Evolutionary conservation across 2,113 vertebrate species (phyloP).

Genomic region (Stomatorhinus ivindoensis): DNA sequence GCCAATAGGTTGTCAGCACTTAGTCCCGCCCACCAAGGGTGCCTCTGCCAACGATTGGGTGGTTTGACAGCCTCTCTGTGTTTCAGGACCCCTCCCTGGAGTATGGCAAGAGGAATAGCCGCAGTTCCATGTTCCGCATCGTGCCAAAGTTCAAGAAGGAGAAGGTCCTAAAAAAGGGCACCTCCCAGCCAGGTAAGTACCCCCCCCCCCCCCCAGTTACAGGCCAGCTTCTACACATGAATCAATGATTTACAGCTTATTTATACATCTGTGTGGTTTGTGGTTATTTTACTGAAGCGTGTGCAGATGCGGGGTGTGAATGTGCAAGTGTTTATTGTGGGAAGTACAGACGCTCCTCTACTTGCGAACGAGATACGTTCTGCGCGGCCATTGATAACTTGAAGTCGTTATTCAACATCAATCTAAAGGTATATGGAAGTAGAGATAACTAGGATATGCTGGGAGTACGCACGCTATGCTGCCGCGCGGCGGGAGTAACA

Average conservation of each 20-base stretch:
- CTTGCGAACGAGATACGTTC: no score
- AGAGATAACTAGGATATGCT: no score
- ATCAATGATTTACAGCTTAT: background rate
- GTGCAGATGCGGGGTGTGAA: background rate
- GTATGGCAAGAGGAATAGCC: slow-evolving; percentile 91
- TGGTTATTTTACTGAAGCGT: background rate
- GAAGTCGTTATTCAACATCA: no score
- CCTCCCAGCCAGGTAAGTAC: slow-evolving; percentile 83
- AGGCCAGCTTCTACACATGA: background rate
- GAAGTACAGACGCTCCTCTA: background rate
- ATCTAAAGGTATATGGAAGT: no score
- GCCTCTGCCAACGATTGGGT: background rate
- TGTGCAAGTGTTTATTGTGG: background rate
- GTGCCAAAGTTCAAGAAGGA: slow-evolving; percentile 99
- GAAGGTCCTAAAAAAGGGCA: slow-evolving; percentile 80
- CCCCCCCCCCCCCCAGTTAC: background rate
- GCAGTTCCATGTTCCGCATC: slow-evolving; percentile 90
- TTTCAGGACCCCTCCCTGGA: slow-evolving; percentile 84
- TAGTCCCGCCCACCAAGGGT: background rate
- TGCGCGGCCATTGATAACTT: no score
- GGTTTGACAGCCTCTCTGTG: slow-evolving; percentile 36
- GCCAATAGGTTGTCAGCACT: background rate
- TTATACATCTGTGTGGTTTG: background rate
- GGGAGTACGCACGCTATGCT: no score
- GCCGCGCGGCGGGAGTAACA: no score